Base-by-base conservation (phyloP, 2,888 invertebrate genomes). In the Drosophila setosimentum region DNA sequence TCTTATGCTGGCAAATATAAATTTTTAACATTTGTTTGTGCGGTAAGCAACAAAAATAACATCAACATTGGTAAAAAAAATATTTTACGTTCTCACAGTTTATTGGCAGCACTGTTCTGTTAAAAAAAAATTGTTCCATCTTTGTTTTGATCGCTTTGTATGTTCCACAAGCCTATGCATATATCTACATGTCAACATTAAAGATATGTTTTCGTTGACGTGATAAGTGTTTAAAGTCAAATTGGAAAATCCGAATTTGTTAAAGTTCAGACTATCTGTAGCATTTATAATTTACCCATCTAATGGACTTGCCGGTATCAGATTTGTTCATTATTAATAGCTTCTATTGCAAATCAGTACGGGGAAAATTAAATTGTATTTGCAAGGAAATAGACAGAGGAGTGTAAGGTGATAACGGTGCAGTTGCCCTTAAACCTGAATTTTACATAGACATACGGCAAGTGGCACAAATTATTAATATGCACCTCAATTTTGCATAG, bases 21-120 rank as follows among this genome's bases (percentile, higher is more conserved):
- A 93, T 97, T 95, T 92, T 94, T 98, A 75, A 98, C 97, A 29
- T 96, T 96, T 89, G 94, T 97, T 94, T 94, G 97, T 94, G 96
- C 96, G 94, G 97, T 97, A 95, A 94, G 90, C 40, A 45, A 45
- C 7, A 24, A 37, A 45, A 11, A 40, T 5, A 5, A 57, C 7
- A 18, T 21, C 18, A 6, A 45, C 45, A 66, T 65, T 77, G 65
- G 65, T 48, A 80, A 63, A n/a, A 63, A n/a, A 27, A 8, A 24
- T 18, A 10, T 13, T 37, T 27, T 27, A 16, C 35, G 10, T 18
- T 24, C 30, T 49, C 59, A 59, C 27, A 8, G 8, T 16, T 27
- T 32, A 57, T 57, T 42, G 45, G 29, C 69, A 35, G 16, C 51
- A 27, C 40, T 53, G 48, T 33, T 57, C 45, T 68, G 50, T 18